These are phyloP conservation scores for Adoxophyes honmai DNA, from an alignment of 1,140 invertebrate genomes.

Conservation along the genomic window DNA sequence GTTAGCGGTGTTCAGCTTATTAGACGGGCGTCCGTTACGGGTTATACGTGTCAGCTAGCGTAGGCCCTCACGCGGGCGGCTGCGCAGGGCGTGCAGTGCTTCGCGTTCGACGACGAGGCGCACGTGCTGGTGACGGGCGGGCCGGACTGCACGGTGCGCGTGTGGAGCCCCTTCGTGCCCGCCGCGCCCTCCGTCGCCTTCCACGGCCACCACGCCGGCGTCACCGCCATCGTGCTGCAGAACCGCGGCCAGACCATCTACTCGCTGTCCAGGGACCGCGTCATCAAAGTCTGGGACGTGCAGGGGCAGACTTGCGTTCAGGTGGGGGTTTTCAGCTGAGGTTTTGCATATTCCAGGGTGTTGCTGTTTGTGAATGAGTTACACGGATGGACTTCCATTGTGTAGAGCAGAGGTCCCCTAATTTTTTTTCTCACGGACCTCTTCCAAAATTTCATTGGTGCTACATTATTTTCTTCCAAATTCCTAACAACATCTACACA, in stretches of 20 bases:
- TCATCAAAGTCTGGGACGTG: conserved; percentile 85
- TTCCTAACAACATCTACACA: no score
- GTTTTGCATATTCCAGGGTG: no score
- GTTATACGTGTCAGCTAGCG: no score
- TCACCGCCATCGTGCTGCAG: conserved; percentile 82
- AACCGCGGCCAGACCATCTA: conserved; percentile 66
- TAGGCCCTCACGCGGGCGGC: no score
- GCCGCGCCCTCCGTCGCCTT: conserved; percentile 79
- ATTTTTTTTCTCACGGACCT: no score
- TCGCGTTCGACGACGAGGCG: conserved; percentile 77
- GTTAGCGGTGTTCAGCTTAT: no score
- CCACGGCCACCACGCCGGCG: conserved; percentile 83
- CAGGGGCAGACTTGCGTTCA: conserved; percentile 78
- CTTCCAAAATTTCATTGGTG: no score
- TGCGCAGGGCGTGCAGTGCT: conserved; percentile 77
- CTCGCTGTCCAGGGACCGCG: conserved; percentile 81
- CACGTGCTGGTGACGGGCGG: conserved; percentile 84
- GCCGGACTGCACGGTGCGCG: conserved; percentile 82
- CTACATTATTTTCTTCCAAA: no score
- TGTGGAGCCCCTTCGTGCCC: conserved; percentile 88
- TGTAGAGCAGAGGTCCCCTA: no score
- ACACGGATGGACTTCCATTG: no score
- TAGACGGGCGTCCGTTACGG: no score
- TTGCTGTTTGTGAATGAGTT: no score
- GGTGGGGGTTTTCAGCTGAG: conserved; percentile 43